Evolutionary conservation across 1,140 invertebrate species (phyloP), one percentile per base, ranked within the genome.

Genomic region (Nixonia krombeini): DNA sequence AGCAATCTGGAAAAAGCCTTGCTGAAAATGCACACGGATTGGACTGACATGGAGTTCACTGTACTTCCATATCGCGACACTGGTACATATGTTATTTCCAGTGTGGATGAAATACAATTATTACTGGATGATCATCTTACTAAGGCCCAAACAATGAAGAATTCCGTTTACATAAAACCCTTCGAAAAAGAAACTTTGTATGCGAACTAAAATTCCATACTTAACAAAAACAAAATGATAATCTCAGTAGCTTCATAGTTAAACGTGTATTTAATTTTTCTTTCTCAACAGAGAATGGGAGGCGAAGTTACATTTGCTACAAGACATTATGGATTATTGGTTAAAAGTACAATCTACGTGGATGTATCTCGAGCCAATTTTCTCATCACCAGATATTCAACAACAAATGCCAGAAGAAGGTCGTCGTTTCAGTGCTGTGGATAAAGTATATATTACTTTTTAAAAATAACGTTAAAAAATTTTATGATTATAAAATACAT

Each of bases 321-420:
- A 95, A 88, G 96, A 97, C 78, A 96, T 98, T 69, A 85, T 99
- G 64, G 96, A 99, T 81, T 94, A 97, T 76, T 99, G 96, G 96
- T 79, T 98, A 4, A 95, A 95, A 77, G 96, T 99, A 10, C 96
- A 99, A 85, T 89, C 92, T 1, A 97, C 95, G 1, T 99, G 97
- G 96, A 93, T 98, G 86, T 98, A 99, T 82, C 86, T 99, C 65
- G 97, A 99, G 79, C 97, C 97, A 0, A 98, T 99, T 69, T 99
- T 99, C 82, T 94, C 94, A 2, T 98, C 96, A 12, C 96, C 96
- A 1, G 97, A 99, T 85, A 99, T 99, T 81, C 97, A 98, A 85
- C 91, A 92, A 62, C 93, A 94, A 90, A 94, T 98, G 91, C 96
- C 96, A 0, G 92, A 94, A 78, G 94, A 96, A 86, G 96, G 95